Conservation (phyloP, 2,113 vertebrate species). For the Microtus richardsoni region DNA sequence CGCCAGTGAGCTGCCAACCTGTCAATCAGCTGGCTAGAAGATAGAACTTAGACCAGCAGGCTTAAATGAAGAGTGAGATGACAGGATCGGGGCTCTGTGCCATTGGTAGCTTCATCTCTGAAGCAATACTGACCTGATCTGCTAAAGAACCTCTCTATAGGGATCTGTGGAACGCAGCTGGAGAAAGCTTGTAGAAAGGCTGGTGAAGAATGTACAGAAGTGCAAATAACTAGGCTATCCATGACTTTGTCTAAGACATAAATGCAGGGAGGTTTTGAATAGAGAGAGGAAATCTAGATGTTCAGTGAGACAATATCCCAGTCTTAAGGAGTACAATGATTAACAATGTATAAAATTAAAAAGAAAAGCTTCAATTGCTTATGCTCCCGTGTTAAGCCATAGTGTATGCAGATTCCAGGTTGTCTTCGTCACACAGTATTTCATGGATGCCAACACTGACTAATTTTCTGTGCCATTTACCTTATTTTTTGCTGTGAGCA, state of each 20-base stretch:
- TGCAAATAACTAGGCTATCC: not conserved
- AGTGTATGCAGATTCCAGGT: not conserved
- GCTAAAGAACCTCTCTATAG: not conserved
- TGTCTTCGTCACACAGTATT: not conserved
- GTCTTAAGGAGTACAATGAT: not conserved
- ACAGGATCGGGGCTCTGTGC: conserved; percentile 23
- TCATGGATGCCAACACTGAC: not conserved
- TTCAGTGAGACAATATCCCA: not conserved
- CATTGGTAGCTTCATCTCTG: conserved; percentile 39
- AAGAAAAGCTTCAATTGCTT: not conserved
- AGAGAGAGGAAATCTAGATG: not conserved
- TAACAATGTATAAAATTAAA: not conserved
- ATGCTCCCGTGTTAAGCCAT: not conserved
- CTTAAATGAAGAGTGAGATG: conserved; percentile 44
- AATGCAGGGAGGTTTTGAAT: not conserved
- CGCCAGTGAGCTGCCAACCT: conserved; percentile 66
- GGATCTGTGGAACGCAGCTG: not conserved
- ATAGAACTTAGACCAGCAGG: not conserved
- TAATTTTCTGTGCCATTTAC: not conserved
- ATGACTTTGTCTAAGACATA: not conserved
- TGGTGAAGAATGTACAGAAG: not conserved
- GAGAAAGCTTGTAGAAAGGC: not conserved
- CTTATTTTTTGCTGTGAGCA: not conserved
- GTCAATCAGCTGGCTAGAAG: conserved; percentile 57
- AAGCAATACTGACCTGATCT: not conserved